Conservation (phyloP, 1,140 invertebrate genomes). For the Solenopsis fugax region DNA sequence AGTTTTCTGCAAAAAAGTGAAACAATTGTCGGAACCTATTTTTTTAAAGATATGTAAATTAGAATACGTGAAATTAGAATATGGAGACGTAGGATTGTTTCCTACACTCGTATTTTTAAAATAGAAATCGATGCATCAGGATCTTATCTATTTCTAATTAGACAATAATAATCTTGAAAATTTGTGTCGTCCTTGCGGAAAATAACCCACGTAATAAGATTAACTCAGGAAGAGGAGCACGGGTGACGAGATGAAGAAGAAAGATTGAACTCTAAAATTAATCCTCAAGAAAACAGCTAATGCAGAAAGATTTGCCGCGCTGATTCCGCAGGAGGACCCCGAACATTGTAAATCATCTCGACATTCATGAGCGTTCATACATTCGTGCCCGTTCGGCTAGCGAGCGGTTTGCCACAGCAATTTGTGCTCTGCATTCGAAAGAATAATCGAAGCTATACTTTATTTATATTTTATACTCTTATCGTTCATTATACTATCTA, state of each 20-base stretch:
- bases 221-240: slow-evolving; percentile 18
- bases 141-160: neutral
- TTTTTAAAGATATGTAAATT: neutral
- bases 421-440: neutral
- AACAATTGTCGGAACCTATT: neutral
- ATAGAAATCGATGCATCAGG: neutral
- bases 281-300: slow-evolving; percentile 59
- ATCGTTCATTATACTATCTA: neutral
- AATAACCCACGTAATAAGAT: slow-evolving; percentile 60
- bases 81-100: neutral
- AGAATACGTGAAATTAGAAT: neutral
- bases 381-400: neutral
- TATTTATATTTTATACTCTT: neutral
- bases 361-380: slow-evolving; percentile 7
- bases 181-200: slow-evolving; percentile 32
- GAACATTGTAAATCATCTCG: slow-evolving; percentile 59
- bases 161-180: slow-evolving; percentile 35
- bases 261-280: slow-evolving; percentile 67
- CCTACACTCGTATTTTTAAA: neutral
- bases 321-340: slow-evolving; percentile 9
- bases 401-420: neutral
- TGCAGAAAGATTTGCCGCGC: slow-evolving; percentile 62
- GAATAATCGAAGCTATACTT: slow-evolving; percentile 21
- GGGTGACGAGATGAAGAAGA: slow-evolving; percentile 26
- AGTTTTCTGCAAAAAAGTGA: neutral